These are phyloP conservation scores for Menidia menidia DNA, from an alignment of 2,797 vertebrate genomes.

Conservation along the genomic window DNA sequence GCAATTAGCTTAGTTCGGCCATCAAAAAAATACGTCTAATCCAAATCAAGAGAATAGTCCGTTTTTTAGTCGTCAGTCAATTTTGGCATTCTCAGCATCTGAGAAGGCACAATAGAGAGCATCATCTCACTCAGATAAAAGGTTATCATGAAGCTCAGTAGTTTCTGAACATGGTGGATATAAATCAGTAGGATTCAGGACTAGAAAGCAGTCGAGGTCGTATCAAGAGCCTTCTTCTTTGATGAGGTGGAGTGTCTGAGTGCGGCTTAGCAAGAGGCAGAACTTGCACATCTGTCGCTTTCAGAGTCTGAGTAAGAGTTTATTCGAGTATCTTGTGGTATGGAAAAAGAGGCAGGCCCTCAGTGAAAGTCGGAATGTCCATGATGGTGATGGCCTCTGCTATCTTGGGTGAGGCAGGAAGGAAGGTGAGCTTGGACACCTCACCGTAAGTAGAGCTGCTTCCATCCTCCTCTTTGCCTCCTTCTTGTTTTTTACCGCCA, in stretches of 20 bases:
- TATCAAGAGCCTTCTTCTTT: constrained; percentile 31
- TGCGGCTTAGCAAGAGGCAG: constrained; percentile 25
- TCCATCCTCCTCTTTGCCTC: constrained; percentile 33
- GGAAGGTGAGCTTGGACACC: constrained; percentile 89
- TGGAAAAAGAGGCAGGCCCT: constrained; percentile 89
- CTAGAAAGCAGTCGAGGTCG: constrained; percentile 27
- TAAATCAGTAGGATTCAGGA: constrained; percentile 46
- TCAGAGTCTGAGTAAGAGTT: constrained; percentile 26
- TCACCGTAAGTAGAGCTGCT: constrained; percentile 84
- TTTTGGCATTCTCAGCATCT: neutral
- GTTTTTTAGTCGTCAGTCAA: neutral
- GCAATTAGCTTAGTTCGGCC: constrained; percentile 11
- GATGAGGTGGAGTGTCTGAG: constrained; percentile 41
- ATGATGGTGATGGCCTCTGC: constrained; percentile 80
- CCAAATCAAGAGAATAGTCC: constrained; percentile 22
- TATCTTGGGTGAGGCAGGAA: constrained; percentile 85
- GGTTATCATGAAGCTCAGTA: constrained; percentile 31
- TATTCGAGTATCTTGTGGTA: constrained; percentile 95
- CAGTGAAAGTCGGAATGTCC: constrained; percentile 90
- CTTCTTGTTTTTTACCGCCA: constrained; percentile 20
- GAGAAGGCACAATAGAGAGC: constrained; percentile 42
- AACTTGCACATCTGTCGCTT: constrained; percentile 16
- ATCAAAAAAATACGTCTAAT: constrained; percentile 15
- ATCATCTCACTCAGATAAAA: constrained; percentile 46
- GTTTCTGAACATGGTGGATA: constrained; percentile 28